Evolutionary conservation across 2,888 invertebrate species (phyloP).

Genomic region (Aphidius colemani): DNA sequence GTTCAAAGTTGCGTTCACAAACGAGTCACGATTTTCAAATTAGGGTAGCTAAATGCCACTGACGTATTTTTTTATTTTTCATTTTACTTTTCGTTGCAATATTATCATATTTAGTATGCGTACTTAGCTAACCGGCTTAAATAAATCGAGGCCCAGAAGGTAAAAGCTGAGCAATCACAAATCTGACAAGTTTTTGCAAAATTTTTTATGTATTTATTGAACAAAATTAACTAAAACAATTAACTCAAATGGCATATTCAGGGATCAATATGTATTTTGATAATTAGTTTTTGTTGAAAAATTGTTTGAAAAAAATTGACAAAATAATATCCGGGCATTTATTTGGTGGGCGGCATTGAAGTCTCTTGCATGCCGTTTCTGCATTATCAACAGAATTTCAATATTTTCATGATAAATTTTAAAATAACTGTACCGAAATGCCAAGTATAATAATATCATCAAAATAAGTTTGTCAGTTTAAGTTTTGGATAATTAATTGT

Average conservation of each 20-base stretch:
- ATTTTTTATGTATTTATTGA: slow-evolving; percentile 53
- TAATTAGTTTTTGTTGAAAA: not conserved
- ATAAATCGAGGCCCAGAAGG: slow-evolving; percentile 51
- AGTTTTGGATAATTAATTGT: slow-evolving; percentile 9
- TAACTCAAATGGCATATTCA: slow-evolving; percentile 9
- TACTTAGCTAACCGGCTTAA: slow-evolving; percentile 59
- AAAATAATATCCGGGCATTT: not conserved
- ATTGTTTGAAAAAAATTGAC: slow-evolving; percentile 1
- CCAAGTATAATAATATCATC: not conserved
- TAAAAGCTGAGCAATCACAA: slow-evolving; percentile 43
- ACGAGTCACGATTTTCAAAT: slow-evolving; percentile 60
- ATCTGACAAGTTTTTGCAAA: slow-evolving; percentile 56
- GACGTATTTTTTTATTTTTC: slow-evolving; percentile 49
- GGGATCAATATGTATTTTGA: not conserved
- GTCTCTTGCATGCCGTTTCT: slow-evolving; percentile 19
- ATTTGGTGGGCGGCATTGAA: slow-evolving; percentile 19
- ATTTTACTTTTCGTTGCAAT: slow-evolving; percentile 48
- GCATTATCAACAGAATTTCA: slow-evolving; percentile 8
- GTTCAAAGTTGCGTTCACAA: slow-evolving; percentile 53
- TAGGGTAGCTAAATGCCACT: slow-evolving; percentile 59
- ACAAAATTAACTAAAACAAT: slow-evolving; percentile 39
- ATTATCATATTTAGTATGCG: slow-evolving; percentile 61
- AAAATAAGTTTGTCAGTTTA: slow-evolving; percentile 1
- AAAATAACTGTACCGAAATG: not conserved
- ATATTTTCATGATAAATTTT: not conserved